These are phyloP conservation scores for Chesias legatella DNA, from an alignment of 2,888 invertebrate genomes.

Conservation along the genomic window DNA sequence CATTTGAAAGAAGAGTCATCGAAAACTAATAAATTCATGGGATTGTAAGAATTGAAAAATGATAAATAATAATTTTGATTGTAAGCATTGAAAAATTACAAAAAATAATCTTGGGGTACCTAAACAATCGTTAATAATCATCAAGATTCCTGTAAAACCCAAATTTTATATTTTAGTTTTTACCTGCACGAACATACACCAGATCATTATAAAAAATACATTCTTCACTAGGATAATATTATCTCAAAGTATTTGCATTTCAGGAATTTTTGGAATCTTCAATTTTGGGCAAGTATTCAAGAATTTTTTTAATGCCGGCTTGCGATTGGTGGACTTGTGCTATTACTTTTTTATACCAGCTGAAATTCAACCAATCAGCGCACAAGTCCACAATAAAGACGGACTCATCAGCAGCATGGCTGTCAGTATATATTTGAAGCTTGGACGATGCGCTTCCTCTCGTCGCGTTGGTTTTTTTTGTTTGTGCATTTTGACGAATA, in stretches of 20 bases:
- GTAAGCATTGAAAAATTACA: no score
- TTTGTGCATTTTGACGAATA: constrained; percentile 76
- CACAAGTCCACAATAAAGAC: constrained; percentile 88
- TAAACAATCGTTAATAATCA: no score
- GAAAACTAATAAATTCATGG: no score
- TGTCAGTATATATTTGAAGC: constrained; percentile 98
- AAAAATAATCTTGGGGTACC: no score
- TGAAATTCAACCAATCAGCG: constrained; percentile 82
- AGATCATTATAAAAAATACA: no score
- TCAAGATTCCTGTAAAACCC: no score
- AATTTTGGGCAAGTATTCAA: constrained; percentile 56
- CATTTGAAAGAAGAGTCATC: no score
- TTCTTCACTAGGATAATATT: no score
- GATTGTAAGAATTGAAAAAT: no score
- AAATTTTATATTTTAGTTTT: no score
- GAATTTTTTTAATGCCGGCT: constrained; percentile 49
- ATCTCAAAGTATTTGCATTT: constrained; percentile 36
- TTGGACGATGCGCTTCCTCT: constrained; percentile 92
- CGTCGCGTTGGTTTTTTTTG: constrained; percentile 83
- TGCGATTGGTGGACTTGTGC: constrained; percentile 53
- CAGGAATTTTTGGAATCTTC: constrained; percentile 18
- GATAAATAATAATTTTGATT: no score
- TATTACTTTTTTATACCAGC: constrained; percentile 52
- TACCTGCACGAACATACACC: no score
- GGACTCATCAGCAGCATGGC: constrained; percentile 94